Conservation (phyloP, 2,797 vertebrate genomes). For the Gastrophryne carolinensis region DNA sequence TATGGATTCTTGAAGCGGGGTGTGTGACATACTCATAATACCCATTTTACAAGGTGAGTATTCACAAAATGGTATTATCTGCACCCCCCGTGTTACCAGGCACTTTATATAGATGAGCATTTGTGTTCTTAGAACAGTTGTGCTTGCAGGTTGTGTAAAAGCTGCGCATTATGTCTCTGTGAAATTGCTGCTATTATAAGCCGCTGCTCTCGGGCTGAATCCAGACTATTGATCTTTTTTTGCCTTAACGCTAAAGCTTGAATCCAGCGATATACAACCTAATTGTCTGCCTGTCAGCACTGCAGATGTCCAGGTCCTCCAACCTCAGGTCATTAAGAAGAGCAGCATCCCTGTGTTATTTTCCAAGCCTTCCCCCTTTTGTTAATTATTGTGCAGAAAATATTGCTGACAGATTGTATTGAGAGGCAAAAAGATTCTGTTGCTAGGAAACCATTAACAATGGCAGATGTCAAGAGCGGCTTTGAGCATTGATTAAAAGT, state of each 20-base stretch:
- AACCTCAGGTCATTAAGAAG: background rate
- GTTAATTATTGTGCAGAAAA: conserved; percentile 14
- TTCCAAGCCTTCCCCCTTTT: background rate
- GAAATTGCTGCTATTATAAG: background rate
- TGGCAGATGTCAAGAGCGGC: conserved; percentile 25
- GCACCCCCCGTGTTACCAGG: background rate
- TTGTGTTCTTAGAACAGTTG: background rate
- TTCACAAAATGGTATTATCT: background rate
- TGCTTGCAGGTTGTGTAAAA: background rate
- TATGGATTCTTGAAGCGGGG: too few relatives aligned
- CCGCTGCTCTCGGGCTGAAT: background rate
- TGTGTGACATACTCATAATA: too few relatives aligned
- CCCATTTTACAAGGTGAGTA: too few relatives aligned
- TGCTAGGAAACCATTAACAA: conserved; percentile 42
- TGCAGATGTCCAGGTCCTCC: background rate
- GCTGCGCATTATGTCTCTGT: background rate
- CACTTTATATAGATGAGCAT: background rate
- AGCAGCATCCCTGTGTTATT: conserved; percentile 1
- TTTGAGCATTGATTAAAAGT: conserved; percentile 1
- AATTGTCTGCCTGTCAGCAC: background rate
- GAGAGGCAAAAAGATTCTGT: background rate
- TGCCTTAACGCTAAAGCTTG: background rate
- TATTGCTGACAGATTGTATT: conserved; percentile 46
- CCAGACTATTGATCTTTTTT: conserved; percentile 37
- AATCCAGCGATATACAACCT: background rate